Evolutionary conservation across 1,140 invertebrate genomes (phyloP), one percentile per base, ranked within the genome.

Genomic region (Teleogryllus occipitalis): DNA sequence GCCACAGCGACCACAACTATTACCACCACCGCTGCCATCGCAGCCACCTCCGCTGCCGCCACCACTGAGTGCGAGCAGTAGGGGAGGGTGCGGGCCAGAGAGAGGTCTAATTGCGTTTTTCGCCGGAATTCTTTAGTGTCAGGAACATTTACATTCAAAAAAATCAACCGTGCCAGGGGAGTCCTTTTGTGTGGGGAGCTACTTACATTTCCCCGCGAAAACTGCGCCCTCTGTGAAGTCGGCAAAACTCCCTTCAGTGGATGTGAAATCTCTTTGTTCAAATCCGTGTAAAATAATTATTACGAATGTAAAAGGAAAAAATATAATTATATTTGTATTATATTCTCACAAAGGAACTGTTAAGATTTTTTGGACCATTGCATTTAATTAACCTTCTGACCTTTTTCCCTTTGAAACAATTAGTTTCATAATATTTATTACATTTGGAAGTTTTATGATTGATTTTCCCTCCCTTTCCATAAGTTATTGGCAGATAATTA

Each of bases 91-190:
- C 27, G 27, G 18, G 54, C 54, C 54, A 65, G 54, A 65, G 54
- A 65, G 18, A 65, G 54, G 54, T 65, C 54, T 65, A 65, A 65
- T 65, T 65, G 54, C 54, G 54, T 65, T 65, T 65, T 65, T 65
- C 54, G 54, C 54, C 54, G 54, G 54, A 65, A 65, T 65, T 65
- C 54, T 65, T 65, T 65, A 65, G 18, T 65, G 54, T 65, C 54
- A 65, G 54, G 54, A 65, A 65, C 54, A 65, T 65, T 65, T 65
- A 65, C 54, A 65, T 65, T 65, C 18, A 14, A 65, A 65, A 65
- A 65, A 65, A 65, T 65, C 54, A 65, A 65, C 54, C 54, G 54
- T 65, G 18, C 54, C 54, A 65, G 54, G 54, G 18, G 54, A 65
- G 54, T 65, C 54, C 54, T 65, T 65, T 65, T 65, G 18, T 65